These are phyloP conservation scores for Ommatoiulus sabulosus DNA, from an alignment of 2,888 invertebrate genomes.

Conservation along the genomic window DNA sequence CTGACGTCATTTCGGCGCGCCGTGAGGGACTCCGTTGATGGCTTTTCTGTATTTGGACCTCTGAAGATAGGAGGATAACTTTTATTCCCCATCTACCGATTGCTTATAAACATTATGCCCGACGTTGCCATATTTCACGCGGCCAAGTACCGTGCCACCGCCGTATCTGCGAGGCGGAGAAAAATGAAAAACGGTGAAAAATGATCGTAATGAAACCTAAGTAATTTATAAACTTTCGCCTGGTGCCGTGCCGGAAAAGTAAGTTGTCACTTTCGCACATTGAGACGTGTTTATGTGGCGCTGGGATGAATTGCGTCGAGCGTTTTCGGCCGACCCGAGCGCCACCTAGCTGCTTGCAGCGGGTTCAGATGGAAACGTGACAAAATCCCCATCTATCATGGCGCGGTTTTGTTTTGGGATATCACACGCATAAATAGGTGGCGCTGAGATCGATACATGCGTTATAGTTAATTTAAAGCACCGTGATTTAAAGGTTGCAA, in stretches of 20 bases:
- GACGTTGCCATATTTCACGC: background rate
- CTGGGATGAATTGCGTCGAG: background rate
- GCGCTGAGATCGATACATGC: no score
- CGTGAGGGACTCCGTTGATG: conserved; percentile 1
- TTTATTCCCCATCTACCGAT: conserved; percentile 19
- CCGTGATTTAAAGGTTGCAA: no score
- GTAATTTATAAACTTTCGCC: background rate
- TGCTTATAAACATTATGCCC: conserved; percentile 14
- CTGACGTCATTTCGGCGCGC: background rate
- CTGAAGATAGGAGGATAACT: conserved; percentile 1
- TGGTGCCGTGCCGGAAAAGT: background rate
- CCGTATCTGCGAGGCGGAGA: background rate
- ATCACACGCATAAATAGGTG: no score
- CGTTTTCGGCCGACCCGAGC: background rate
- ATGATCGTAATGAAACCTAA: conserved; percentile 19
- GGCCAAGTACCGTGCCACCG: background rate
- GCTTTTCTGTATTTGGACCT: conserved; percentile 5
- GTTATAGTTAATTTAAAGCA: no score
- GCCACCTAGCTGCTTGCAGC: background rate
- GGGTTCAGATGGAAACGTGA: no score
- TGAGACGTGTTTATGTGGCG: background rate
- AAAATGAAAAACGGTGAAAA: conserved; percentile 2
- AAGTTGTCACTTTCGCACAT: conserved; percentile 4
- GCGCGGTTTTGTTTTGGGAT: no score
- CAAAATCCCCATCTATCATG: no score